Base-by-base conservation (phyloP, 30 jellyfish, hydroid and myxozoan species). In the Aurelia aurita complex sp. Pacific region DNA sequence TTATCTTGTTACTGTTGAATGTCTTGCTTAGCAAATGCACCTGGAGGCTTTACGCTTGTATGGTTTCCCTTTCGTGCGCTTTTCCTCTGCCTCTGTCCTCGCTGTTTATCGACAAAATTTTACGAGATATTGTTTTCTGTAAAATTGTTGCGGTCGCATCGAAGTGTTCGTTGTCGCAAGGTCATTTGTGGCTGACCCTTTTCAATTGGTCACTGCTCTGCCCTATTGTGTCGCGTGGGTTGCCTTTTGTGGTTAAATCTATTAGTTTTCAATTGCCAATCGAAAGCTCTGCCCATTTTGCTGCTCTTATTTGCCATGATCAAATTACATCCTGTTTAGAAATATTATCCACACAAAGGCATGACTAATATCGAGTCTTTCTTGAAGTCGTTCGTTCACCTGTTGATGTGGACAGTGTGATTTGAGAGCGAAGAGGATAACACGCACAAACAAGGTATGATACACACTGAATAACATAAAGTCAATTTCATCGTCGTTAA, bases 241-340 rank as follows among this genome's bases (percentile, higher is more conserved):
- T 32, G 85, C 46, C 35, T 57, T 55, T 71, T 75, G 69, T 38
- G 18, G 46, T 38, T 23, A 16, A 52, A 29, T 75, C 62, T 34
- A 75, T 75, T 34, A 55, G 74, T 10, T 57, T 55, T 33, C 23
- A 53, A 70, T 13, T 50, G 55, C 38, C 64, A 36, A 70, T 73
- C 59, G 75, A 59, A 42, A 6, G 18, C 16, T 33, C 63, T 54
- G 69, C 53, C 68, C 69, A 46, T 64, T 76, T 76, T n/a, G 29
- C 19, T 9, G 17, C 36, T 60, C 19, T 76, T 62, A 36, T 76
- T 60, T 76, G 86, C 72, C 9, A 29, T 40, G 82, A 67, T 80
- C 89, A 67, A 51, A 67, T 80, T 80, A 80, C 89, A 38, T 67
- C 82, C 89, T 80, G 89, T 80, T 80, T 64, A 34, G 78, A 36